Conservation (phyloP, 1,140 invertebrate species). For the Oncopodura yosiiana region DNA sequence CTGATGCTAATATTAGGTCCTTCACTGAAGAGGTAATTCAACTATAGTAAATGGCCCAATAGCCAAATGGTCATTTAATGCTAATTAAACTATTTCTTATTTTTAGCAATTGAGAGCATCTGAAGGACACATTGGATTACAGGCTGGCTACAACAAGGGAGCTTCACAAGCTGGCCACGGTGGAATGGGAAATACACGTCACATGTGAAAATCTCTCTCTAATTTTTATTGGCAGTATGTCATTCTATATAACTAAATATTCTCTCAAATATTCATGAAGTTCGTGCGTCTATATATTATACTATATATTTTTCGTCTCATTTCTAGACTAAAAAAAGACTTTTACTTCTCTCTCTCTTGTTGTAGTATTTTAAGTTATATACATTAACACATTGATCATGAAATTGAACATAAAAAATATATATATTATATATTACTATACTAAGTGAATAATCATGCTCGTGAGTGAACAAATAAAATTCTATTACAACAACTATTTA, state of each 20-base stretch:
- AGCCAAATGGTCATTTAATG: too few species aligned
- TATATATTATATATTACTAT: too few species aligned
- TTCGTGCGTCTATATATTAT: neutral
- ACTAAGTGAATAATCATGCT: too few species aligned
- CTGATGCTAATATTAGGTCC: constrained; percentile 81
- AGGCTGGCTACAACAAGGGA: constrained; percentile 94
- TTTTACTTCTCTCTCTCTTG: too few species aligned
- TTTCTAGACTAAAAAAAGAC: neutral
- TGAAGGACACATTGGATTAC: constrained; percentile 81
- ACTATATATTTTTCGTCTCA: neutral
- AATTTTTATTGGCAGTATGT: neutral
- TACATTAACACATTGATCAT: neutral
- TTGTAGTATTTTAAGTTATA: neutral
- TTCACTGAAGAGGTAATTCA: constrained; percentile 97
- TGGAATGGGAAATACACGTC: constrained; percentile 88
- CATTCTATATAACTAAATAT: neutral
- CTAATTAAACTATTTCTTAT: too few species aligned
- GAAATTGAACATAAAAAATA: too few species aligned
- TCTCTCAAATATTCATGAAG: neutral
- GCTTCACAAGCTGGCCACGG: constrained; percentile 75
- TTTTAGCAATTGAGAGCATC: constrained; percentile 80
- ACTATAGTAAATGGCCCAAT: too few species aligned
- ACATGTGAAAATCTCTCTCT: constrained; percentile 58
- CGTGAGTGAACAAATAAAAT: too few species aligned
- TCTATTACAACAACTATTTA: too few species aligned